These are phyloP conservation scores for Apostichopus parvimensis DNA, from an alignment of 35 echinoderm and acorn worm species.

Conservation along the genomic window DNA sequence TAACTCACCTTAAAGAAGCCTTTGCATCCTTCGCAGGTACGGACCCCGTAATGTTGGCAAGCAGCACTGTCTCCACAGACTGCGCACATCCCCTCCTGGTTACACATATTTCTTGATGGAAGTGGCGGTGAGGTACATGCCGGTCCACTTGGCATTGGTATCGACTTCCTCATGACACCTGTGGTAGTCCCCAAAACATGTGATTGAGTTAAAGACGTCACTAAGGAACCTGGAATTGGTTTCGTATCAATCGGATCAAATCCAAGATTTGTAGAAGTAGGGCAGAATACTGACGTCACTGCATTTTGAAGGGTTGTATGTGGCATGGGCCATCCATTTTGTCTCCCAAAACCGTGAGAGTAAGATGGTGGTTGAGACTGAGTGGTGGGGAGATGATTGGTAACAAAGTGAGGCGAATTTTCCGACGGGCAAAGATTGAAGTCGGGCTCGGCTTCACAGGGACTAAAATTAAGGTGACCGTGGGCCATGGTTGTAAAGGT, in stretches of 20 bases:
- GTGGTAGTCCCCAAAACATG: constrained; percentile 1
- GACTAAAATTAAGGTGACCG: constrained; percentile 36
- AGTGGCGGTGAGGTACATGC: constrained; percentile 58
- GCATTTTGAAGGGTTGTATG: constrained; percentile 54
- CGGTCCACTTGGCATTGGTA: constrained; percentile 46
- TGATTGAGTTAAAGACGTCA: constrained; percentile 21
- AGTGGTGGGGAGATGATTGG: constrained; percentile 49
- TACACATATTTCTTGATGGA: constrained; percentile 48
- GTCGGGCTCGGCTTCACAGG: constrained; percentile 21
- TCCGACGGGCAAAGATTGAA: constrained; percentile 41
- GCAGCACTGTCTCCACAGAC: constrained; percentile 99
- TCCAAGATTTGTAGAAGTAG: constrained; percentile 2
- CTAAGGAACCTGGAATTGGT: constrained; percentile 45
- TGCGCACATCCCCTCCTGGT: constrained; percentile 91
- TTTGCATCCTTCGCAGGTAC: constrained; percentile 99
- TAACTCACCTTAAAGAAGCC: constrained; percentile 98
- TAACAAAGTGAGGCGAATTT: constrained; percentile 42
- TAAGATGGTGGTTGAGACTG: constrained; percentile 51
- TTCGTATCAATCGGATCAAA: constrained; percentile 63
- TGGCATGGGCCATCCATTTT: constrained; percentile 58
- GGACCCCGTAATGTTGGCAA: constrained; percentile 98
- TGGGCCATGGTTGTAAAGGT: constrained; percentile 49
- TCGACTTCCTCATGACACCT: constrained; percentile 24
- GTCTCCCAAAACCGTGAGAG: constrained; percentile 42
- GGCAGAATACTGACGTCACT: constrained; percentile 46